Base-by-base conservation (phyloP, 1,140 invertebrate genomes). In the Dufourea novaeangliae region DNA sequence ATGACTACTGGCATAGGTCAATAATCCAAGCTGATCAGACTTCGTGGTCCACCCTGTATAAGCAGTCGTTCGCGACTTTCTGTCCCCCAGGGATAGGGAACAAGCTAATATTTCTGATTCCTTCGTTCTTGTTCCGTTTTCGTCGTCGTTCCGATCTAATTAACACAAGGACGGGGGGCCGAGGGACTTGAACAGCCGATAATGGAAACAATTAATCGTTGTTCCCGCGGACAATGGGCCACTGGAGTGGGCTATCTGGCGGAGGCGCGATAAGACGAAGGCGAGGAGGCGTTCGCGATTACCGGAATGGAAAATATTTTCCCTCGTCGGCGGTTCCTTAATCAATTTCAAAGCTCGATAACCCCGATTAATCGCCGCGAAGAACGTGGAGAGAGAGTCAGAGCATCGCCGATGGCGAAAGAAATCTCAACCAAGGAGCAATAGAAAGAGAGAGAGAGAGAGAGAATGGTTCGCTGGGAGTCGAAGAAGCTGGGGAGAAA, bases 271-370 rank as follows among this genome's bases (percentile, higher is more conserved):
- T 67, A 67, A 67, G 64, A 12, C 64, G 44, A 54, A 12, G 64
- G n/a, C n/a, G n/a, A n/a, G n/a, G n/a, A n/a, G n/a, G n/a, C n/a
- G n/a, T n/a, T n/a, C 41, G 27, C 50, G 66, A 68, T 68, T 68
- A 68, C 14, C 12, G 52, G n/a, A 63, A 52, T 54, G 61, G 71
- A 66, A 56, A 74, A 74, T 66, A 64, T 64, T 66, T 74, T 41
- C 46, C 11, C 1, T 1, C 1, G 56, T 44, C 11, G n/a, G 3
- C 32, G 32, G 20, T 41, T 62, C 32, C 20, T 66, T 66, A 32
- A 66, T 74, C 71, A 66, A 29, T 39, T 29, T 14, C 25, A 11
- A 20, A 1, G 22, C 12, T 17, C 72, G 39, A 57, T 56, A 56
- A 14, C 34, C 39, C 34, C 72, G 37, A 75, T 67, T 75, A 68